Evolutionary conservation across 2,797 vertebrate genomes (phyloP).

Genomic region (Ctenopoma multispine): DNA sequence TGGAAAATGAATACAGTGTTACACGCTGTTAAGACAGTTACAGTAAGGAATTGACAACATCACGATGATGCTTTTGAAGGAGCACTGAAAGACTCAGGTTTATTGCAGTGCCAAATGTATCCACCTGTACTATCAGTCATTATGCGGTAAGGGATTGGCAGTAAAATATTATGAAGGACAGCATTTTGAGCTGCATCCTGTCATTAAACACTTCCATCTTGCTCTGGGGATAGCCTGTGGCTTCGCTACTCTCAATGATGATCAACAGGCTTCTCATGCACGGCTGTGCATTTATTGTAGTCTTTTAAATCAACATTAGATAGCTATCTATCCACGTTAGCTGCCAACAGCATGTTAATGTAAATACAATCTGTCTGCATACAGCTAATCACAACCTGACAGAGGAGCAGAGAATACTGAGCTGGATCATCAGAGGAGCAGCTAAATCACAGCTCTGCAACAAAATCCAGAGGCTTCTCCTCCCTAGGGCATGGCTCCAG

Average conservation of each 20-base stretch:
- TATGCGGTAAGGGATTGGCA: conserved; percentile 24
- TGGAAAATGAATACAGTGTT: conserved; percentile 52
- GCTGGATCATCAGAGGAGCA: conserved; percentile 55
- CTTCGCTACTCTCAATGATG: conserved; percentile 37
- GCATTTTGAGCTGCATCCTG: conserved; percentile 36
- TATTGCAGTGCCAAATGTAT: conserved; percentile 19
- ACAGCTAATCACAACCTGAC: conserved; percentile 44
- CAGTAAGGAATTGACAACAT: conserved; percentile 46
- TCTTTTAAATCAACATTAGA: conserved; percentile 45
- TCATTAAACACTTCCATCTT: conserved; percentile 51
- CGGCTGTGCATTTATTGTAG: conserved; percentile 18
- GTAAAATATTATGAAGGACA: conserved; percentile 35
- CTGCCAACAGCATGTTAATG: conserved; percentile 50
- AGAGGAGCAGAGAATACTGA: conserved; percentile 42
- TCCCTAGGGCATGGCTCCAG: conserved; percentile 68
- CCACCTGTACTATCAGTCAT: conserved; percentile 47
- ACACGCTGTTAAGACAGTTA: conserved; percentile 52
- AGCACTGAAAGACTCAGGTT: conserved; percentile 21
- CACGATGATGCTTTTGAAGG: conserved; percentile 55
- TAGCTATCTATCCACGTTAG: conserved; percentile 30
- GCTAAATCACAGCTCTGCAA: conserved; percentile 53
- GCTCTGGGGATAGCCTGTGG: conserved; percentile 40
- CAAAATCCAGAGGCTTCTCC: conserved; percentile 56
- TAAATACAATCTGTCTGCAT: conserved; percentile 31
- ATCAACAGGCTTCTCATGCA: conserved; percentile 51